Evolutionary conservation across 2,888 invertebrate genomes (phyloP).

Genomic region (Lampropteryx suffumata): DNA sequence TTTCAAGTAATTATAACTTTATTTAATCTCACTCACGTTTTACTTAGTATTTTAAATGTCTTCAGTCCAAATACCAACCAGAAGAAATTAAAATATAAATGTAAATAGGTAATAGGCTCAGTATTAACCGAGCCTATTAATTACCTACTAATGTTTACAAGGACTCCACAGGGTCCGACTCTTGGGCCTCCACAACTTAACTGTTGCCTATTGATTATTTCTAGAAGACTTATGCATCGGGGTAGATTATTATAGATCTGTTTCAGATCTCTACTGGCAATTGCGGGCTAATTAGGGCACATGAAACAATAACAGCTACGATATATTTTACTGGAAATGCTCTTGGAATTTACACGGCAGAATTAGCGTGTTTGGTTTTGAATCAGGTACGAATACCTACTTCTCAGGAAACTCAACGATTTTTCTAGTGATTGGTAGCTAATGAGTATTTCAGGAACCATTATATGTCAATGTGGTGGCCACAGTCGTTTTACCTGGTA

Average conservation of each 20-base stretch:
- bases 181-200: neutral
- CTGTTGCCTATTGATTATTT: too few relatives aligned
- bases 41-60: too few relatives aligned
- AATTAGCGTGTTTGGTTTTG: slow-evolving; percentile 70
- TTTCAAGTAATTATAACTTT: slow-evolving; percentile 57
- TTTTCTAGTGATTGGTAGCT: too few relatives aligned
- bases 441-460: slow-evolving; percentile 56
- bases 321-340: slow-evolving; percentile 64
- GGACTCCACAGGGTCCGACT: neutral
- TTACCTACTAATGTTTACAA: too few relatives aligned
- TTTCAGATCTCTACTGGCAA: slow-evolving; percentile 67
- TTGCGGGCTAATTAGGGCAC: slow-evolving; percentile 71
- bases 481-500: slow-evolving; percentile 59
- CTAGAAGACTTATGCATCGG: too few relatives aligned
- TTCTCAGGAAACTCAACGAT: too few relatives aligned
- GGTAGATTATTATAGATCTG: neutral
- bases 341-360: slow-evolving; percentile 66
- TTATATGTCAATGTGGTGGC: slow-evolving; percentile 62
- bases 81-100: too few relatives aligned
- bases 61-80: too few relatives aligned
- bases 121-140: too few relatives aligned
- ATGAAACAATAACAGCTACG: slow-evolving; percentile 62
- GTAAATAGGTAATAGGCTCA: too few relatives aligned
- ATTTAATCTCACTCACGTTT: too few relatives aligned
- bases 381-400: slow-evolving; percentile 57